Percentiles rank a stretch among this genome's conserved stretches.
phyloP scores from a whole-genome alignment of 2,113 vertebrate species.

The Syrrhaptes paradoxus region DNA sequence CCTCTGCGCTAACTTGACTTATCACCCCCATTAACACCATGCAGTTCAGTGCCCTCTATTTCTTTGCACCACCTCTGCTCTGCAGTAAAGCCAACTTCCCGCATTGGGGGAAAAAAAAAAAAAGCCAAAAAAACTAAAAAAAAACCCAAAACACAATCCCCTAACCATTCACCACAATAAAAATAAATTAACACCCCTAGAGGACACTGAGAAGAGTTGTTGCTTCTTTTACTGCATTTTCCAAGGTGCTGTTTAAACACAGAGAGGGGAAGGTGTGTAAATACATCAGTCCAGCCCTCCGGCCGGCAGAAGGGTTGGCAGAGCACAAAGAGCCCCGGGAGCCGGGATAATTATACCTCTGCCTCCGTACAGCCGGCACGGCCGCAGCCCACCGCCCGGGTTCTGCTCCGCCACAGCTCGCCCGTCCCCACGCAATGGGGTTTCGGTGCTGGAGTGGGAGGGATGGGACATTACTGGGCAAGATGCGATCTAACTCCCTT shows the following conservation, averaged over 20 bases:
- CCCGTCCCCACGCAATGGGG: fast-evolving
- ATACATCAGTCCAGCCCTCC: slow-evolving; percentile 19
- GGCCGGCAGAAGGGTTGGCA: neutral
- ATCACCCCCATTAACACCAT: neutral
- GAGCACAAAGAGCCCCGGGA: neutral
- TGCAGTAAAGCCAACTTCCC: neutral
- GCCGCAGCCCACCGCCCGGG: neutral
- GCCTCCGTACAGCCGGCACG: neutral
- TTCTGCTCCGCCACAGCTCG: neutral
- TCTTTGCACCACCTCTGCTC: neutral
- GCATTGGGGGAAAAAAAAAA: neutral
- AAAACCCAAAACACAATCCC: neutral
- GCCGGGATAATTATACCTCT: neutral
- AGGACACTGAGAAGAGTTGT: slow-evolving; percentile 12
- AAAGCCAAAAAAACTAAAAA: neutral
- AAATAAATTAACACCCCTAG: slow-evolving; percentile 44
- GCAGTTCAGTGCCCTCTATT: neutral
- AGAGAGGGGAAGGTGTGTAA: neutral
- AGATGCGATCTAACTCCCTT: neutral
- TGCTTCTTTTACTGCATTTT: neutral
- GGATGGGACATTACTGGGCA: neutral
- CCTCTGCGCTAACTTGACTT: neutral
- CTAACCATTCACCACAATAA: neutral
- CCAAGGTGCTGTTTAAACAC: slow-evolving; percentile 56
- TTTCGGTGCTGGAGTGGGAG: neutral